These are phyloP conservation scores for Drosophila athabasca DNA, from an alignment of 1,140 invertebrate species.

Conservation along the genomic window DNA sequence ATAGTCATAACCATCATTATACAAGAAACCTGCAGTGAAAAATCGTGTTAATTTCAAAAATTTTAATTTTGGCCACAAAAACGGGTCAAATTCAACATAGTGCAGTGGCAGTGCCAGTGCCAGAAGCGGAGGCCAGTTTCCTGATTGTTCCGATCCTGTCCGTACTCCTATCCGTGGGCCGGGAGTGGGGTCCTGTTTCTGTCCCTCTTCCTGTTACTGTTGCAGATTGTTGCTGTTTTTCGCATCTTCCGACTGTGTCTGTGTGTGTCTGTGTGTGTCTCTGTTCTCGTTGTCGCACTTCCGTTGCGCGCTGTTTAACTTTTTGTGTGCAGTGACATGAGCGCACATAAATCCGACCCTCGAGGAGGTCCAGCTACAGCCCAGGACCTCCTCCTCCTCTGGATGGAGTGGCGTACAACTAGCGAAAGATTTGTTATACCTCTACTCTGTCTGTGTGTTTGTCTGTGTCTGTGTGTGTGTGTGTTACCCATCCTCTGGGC, in stretches of 20 bases:
- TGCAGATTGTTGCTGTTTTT: slow-evolving; percentile 3
- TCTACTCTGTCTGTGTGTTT: not conserved
- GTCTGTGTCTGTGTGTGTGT: too few relatives aligned
- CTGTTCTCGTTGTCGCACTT: slow-evolving; percentile 68
- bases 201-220: not conserved
- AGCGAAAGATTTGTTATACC: slow-evolving; percentile 69
- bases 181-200: not conserved
- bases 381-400: too few relatives aligned
- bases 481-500: not conserved
- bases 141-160: slow-evolving; percentile 37
- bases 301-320: slow-evolving; percentile 79
- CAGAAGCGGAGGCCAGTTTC: slow-evolving; percentile 36
- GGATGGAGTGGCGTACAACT: slow-evolving; percentile 34
- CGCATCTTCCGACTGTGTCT: slow-evolving; percentile 17
- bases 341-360: slow-evolving; percentile 72
- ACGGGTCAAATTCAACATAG: too few relatives aligned
- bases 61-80: too few relatives aligned
- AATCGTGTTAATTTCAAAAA: too few relatives aligned
- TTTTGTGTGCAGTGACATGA: slow-evolving; percentile 80
- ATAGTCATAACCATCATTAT: too few relatives aligned
- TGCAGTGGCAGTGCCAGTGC: slow-evolving; percentile 27
- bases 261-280: not conserved
- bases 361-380: slow-evolving; percentile 29
- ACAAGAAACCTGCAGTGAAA: too few relatives aligned
- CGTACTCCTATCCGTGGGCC: too few relatives aligned